phyloP scores from a whole-genome alignment of 2,797 vertebrate species.

The Halcyon chelicuti region DNA sequence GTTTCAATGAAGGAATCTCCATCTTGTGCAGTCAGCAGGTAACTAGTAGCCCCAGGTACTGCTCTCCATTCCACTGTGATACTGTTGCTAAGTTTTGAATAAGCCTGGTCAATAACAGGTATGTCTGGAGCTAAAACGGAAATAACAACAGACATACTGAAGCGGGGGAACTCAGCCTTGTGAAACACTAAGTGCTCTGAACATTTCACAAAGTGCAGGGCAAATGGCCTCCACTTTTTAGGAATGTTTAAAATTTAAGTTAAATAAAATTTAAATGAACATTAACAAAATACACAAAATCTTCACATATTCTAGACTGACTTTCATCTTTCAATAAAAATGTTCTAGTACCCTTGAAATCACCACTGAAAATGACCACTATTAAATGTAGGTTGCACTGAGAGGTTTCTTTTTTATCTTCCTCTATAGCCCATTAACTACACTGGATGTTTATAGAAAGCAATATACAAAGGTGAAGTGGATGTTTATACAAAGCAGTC shows the following conservation, averaged over 20 bases:
- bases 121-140: constrained; percentile 82
- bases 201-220: not conserved
- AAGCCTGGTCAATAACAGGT: constrained; percentile 85
- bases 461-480: not conserved
- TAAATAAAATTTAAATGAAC: not conserved
- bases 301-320: not conserved
- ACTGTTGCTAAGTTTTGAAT: constrained; percentile 86
- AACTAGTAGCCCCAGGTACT: constrained; percentile 79
- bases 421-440: not conserved
- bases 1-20: constrained; percentile 84
- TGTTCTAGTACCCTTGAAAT: not conserved
- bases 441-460: not conserved
- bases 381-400: not conserved
- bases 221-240: not conserved
- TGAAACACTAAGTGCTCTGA: not conserved
- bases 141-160: not conserved
- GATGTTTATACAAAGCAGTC: not conserved
- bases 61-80: constrained; percentile 86
- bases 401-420: not conserved
- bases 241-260: not conserved
- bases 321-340: not conserved
- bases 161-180: not conserved
- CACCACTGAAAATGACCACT: not conserved
- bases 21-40: constrained; percentile 83
- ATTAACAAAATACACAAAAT: not conserved